Conservation (phyloP, 2,797 vertebrate genomes). For the Chaetodon trifasciatus region DNA sequence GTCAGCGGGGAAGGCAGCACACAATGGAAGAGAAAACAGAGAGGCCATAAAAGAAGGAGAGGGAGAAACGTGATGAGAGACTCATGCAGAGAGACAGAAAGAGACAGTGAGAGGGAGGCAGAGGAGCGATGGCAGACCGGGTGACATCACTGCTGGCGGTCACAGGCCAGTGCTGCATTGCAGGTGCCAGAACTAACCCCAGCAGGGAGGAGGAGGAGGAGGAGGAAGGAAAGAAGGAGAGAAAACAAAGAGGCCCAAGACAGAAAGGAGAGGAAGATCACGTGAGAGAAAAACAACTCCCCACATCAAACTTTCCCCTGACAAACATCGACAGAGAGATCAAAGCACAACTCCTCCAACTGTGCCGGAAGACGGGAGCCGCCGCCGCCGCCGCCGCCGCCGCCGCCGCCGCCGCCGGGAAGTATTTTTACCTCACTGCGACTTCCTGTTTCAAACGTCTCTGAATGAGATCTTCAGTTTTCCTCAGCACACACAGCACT, state of each 20-base stretch:
- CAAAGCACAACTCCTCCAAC: neutral
- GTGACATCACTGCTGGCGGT: slow-evolving; percentile 69
- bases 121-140: slow-evolving; percentile 25
- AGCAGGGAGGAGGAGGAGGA: slow-evolving; percentile 16
- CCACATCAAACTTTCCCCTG: neutral
- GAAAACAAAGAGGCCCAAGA: neutral
- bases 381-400: no score
- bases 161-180: slow-evolving; percentile 71
- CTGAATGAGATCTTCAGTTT: neutral
- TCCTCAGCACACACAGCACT: neutral
- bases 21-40: neutral
- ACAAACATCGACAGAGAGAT: neutral
- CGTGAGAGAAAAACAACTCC: slow-evolving; percentile 17
- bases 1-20: slow-evolving; percentile 33
- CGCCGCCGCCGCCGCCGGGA: neutral
- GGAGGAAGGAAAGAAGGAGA: neutral
- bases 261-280: neutral
- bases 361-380: neutral
- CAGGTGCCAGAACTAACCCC: slow-evolving; percentile 50
- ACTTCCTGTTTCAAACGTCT: neutral
- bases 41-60: neutral
- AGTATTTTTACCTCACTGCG: neutral
- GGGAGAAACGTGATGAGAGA: neutral
- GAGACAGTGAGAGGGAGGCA: neutral
- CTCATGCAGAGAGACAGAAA: neutral